Base-by-base conservation (phyloP, 2,888 invertebrate species). In the Plebejus argus region DNA sequence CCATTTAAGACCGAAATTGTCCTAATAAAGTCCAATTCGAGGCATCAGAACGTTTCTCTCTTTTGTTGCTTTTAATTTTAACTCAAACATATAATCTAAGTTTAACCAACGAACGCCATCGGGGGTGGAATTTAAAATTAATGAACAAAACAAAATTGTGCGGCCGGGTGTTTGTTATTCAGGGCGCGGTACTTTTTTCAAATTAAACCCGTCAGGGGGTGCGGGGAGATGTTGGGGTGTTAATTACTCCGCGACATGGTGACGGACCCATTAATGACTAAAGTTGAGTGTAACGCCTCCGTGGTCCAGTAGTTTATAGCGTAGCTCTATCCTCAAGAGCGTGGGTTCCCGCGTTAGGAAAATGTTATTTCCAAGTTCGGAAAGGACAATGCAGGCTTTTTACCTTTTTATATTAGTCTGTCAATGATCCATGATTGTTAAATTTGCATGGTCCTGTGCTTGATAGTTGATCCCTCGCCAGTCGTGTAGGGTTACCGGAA, bases 91-190 rank as follows among this genome's bases (percentile, higher is more conserved):
- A 66, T 66, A 66, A 66, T 66, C 66, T 66, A 18, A 66, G 66
- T 66, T 66, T 15, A 28, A 18, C 66, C 66, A 15, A 66, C 66
- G 6, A 15, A 66, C 66, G 6, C 66, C 66, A 33, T 66, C 28
- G 28, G 28, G 66, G 66, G 12, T 28, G 66, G 66, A 66, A 66
- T 66, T 66, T 66, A 66, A 66, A 66, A 66, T 66, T 66, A 66
- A 66, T 66, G 66, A 66, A 66, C 66, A 66, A 66, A 66, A 66
- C 66, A 66, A 66, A 61, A 61, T 61, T 61, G 61, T 23, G 23
- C 66, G 66, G 28, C 28, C 66, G 28, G 28, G 66, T 66, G 66
- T 74, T 53, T 74, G 49, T 53, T 74, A 74, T 74, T 74, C 74
- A 28, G 74, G 18, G 74, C 53, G 49, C 49, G 49, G 49, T 49